Conservation (phyloP, 2,888 invertebrate genomes). For the Pherbina coryleti region DNA sequence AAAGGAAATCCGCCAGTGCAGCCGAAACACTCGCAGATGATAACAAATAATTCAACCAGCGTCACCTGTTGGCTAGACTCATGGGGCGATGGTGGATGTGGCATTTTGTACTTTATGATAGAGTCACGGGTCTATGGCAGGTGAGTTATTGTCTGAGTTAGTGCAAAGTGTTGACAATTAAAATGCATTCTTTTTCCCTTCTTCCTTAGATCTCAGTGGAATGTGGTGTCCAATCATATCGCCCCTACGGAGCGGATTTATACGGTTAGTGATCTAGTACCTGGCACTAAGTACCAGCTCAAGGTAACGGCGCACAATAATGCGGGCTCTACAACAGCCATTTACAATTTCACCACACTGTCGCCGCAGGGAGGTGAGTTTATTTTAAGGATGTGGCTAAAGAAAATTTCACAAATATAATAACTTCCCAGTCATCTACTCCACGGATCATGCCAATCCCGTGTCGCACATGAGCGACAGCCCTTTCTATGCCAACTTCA, state of each 20-base stretch:
- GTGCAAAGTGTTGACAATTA: neutral
- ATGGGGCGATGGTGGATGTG: constrained; percentile 91
- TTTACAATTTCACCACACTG: constrained; percentile 88
- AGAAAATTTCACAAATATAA: neutral
- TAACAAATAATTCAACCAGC: constrained; percentile 87
- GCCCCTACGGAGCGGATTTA: constrained; percentile 85
- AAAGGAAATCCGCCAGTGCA: constrained; percentile 85
- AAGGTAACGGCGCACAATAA: constrained; percentile 87
- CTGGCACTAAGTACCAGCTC: constrained; percentile 80
- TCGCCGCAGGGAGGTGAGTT: constrained; percentile 80
- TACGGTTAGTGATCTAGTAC: constrained; percentile 82
- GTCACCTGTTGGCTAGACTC: constrained; percentile 88
- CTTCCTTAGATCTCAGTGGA: constrained; percentile 74
- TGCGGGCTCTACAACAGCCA: constrained; percentile 85
- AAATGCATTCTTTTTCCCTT: neutral
- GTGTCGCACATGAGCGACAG: constrained; percentile 77
- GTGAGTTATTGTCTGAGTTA: constrained; percentile 39
- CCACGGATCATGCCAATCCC: constrained; percentile 77
- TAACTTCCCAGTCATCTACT: constrained; percentile 69
- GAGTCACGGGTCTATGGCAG: constrained; percentile 77
- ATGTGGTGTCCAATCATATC: constrained; percentile 84
- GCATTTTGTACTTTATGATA: constrained; percentile 86
- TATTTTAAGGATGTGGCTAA: neutral
- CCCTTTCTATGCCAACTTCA: constrained; percentile 77
- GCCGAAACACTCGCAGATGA: constrained; percentile 83